Evolutionary conservation across 2,113 vertebrate species (phyloP).

Genomic region (Colinus virginianus): DNA sequence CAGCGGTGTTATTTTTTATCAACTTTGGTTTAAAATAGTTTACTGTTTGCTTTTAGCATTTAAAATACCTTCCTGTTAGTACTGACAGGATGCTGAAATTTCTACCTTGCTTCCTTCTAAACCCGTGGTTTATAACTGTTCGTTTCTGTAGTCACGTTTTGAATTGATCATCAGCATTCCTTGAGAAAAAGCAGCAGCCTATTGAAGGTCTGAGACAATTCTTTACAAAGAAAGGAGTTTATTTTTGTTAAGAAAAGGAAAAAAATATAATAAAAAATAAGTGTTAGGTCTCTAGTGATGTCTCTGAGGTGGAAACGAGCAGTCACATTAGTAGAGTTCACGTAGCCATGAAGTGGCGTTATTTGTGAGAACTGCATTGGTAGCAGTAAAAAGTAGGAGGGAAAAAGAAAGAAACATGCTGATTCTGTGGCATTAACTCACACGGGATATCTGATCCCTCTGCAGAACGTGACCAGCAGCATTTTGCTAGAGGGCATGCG

Average conservation of each 20-base stretch:
- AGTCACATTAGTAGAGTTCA: neutral
- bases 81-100: neutral
- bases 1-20: conserved; percentile 5
- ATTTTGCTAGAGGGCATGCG: neutral
- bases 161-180: neutral
- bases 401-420: accelerated
- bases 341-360: neutral
- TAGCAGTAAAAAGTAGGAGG: neutral
- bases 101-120: neutral
- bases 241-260: conserved; percentile 52
- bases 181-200: neutral
- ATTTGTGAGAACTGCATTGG: neutral
- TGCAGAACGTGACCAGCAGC: neutral
- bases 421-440: neutral
- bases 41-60: conserved; percentile 35
- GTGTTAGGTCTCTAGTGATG: neutral
- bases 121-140: neutral
- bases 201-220: neutral
- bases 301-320: neutral
- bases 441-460: neutral
- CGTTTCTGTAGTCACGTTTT: neutral
- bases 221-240: conserved; percentile 8
- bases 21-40: conserved; percentile 12
- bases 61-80: neutral
- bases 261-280: neutral